These are phyloP conservation scores for Phanerotoma sp. DNA, from an alignment of 2,888 invertebrate species.

Conservation along the genomic window DNA sequence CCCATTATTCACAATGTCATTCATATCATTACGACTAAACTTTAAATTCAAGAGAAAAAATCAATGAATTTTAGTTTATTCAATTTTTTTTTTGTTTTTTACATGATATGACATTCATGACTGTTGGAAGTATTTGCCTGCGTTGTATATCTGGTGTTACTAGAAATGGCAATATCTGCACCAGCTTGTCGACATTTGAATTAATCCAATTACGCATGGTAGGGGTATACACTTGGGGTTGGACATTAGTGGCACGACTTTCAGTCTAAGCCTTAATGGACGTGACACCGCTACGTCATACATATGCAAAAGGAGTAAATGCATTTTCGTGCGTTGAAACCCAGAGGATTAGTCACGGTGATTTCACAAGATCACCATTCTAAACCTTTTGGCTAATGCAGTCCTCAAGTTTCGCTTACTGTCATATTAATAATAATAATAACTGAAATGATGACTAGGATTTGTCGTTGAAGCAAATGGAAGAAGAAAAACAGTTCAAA, in stretches of 20 bases:
- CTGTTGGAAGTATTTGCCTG: constrained; percentile 4
- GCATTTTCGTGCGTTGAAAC: constrained; percentile 19
- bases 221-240: constrained; percentile 33
- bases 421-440: neutral
- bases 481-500: neutral
- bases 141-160: constrained; percentile 3
- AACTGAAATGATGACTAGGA: neutral
- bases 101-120: neutral
- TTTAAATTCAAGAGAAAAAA: no score
- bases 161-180: constrained; percentile 2
- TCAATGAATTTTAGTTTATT: no score
- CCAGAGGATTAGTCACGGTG: constrained; percentile 44
- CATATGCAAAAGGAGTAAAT: constrained; percentile 44
- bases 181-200: constrained; percentile 38
- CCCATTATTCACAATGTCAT: no score
- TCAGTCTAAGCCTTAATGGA: constrained; percentile 45
- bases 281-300: constrained; percentile 44
- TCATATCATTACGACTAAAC: no score
- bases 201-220: constrained; percentile 53
- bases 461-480: neutral
- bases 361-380: constrained; percentile 15
- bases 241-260: constrained; percentile 42
- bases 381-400: constrained; percentile 5
- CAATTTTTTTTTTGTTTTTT: no score
- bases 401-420: constrained; percentile 1